Conservation (phyloP, 2,888 invertebrate genomes). For the Anorthoa munda region DNA sequence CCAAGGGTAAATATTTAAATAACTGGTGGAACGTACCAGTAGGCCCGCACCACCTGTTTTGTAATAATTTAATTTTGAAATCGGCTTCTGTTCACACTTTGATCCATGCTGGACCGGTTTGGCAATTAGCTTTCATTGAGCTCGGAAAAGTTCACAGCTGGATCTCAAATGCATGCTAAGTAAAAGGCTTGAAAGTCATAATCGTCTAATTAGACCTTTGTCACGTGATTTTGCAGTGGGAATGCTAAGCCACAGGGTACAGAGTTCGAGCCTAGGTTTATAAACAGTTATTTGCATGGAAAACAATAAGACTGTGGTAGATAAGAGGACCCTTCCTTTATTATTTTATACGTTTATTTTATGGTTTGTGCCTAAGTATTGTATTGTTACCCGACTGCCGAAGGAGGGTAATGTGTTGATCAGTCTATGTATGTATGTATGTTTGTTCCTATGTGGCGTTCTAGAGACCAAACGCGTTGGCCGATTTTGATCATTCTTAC, state of each 20-base stretch:
- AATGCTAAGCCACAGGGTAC: background rate
- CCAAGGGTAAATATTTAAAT: slow-evolving; percentile 44
- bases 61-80: slow-evolving; percentile 20
- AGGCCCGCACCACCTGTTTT: background rate
- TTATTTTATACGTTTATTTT: background rate
- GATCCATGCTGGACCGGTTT: slow-evolving; percentile 19
- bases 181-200: slow-evolving; percentile 1
- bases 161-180: background rate
- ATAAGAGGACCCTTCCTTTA: background rate
- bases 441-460: no score
- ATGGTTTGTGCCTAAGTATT: background rate
- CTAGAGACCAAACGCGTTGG: no score
- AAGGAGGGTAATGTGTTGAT: no score
- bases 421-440: no score
- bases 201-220: background rate
- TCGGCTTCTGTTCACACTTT: slow-evolving; percentile 26
- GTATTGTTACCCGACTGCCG: no score
- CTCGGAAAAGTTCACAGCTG: background rate
- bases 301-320: background rate
- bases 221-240: background rate
- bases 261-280: background rate
- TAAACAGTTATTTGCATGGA: slow-evolving; percentile 2
- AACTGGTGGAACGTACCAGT: slow-evolving; percentile 24
- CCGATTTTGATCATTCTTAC: no score
- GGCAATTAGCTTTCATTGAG: slow-evolving; percentile 26